Conservation (phyloP, 1,140 invertebrate genomes). For the Idris sp. region DNA sequence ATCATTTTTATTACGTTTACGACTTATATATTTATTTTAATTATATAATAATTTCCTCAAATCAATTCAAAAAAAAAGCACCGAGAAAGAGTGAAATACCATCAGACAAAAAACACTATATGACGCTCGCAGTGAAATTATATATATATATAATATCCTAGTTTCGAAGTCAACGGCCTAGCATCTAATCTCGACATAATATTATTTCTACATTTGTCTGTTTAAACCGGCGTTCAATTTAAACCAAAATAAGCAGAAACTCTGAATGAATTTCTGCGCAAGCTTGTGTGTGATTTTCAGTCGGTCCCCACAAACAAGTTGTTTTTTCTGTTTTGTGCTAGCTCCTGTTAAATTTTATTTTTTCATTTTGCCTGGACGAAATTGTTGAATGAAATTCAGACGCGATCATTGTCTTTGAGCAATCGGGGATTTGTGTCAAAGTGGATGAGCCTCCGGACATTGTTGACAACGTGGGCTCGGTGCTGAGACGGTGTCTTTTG, state of each 20-base stretch:
- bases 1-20: too few species aligned
- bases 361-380: too few species aligned
- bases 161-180: constrained; percentile 16
- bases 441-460: constrained; percentile 25
- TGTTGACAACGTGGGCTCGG: constrained; percentile 49
- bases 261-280: too few species aligned
- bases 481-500: constrained; percentile 65
- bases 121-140: constrained; percentile 1
- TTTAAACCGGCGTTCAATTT: constrained; percentile 13
- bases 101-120: too few species aligned
- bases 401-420: constrained; percentile 20
- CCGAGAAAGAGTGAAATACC: constrained; percentile 1
- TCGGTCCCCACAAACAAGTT: too few species aligned
- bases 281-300: too few species aligned
- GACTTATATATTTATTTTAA: too few species aligned
- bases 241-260: too few species aligned
- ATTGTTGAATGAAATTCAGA: not conserved
- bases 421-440: constrained; percentile 9
- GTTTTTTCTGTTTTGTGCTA: too few species aligned
- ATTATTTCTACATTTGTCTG: constrained; percentile 4
- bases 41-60: too few species aligned
- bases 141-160: constrained; percentile 19
- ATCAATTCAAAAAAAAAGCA: constrained; percentile 9
- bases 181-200: constrained; percentile 14
- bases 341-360: too few species aligned